These are phyloP conservation scores for Mythimna loreyi DNA, from an alignment of 2,888 invertebrate species.

Conservation along the genomic window DNA sequence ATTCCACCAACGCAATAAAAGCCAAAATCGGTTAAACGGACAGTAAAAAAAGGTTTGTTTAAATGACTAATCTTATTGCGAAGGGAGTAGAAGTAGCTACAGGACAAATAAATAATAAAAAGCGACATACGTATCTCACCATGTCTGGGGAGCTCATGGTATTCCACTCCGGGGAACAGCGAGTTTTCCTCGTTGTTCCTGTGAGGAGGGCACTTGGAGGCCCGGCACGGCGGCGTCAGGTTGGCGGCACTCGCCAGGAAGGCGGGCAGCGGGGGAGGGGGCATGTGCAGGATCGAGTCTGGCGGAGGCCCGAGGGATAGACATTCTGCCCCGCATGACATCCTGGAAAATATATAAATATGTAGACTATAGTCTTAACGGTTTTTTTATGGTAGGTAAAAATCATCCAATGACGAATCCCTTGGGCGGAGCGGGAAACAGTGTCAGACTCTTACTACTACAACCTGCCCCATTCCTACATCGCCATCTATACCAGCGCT, in stretches of 20 bases:
- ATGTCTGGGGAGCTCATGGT: conserved; percentile 95
- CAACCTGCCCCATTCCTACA: no score
- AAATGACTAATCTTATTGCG: no score
- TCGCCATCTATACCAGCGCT: no score
- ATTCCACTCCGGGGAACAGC: conserved; percentile 93
- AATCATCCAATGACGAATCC: no score
- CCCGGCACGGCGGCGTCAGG: conserved; percentile 92
- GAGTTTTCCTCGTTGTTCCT: conserved; percentile 88
- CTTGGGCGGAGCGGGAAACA: no score
- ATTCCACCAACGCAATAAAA: no score
- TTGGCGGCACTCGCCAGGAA: conserved; percentile 92
- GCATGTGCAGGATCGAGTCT: conserved; percentile 95
- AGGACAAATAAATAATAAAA: conserved; percentile 12
- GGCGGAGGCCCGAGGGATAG: conserved; percentile 94
- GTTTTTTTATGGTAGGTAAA: no score
- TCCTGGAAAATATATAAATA: conserved; percentile 66
- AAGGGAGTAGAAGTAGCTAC: no score
- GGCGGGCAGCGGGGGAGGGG: conserved; percentile 95
- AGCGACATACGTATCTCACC: conserved; percentile 84
- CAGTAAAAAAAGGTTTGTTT: no score
- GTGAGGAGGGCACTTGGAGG: conserved; percentile 92
- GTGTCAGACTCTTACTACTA: no score
- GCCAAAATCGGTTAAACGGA: no score
- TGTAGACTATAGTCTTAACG: not conserved
- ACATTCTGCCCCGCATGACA: conserved; percentile 92